These are phyloP conservation scores for Casuarius casuarius DNA, from an alignment of 2,113 vertebrate species.

Conservation along the genomic window DNA sequence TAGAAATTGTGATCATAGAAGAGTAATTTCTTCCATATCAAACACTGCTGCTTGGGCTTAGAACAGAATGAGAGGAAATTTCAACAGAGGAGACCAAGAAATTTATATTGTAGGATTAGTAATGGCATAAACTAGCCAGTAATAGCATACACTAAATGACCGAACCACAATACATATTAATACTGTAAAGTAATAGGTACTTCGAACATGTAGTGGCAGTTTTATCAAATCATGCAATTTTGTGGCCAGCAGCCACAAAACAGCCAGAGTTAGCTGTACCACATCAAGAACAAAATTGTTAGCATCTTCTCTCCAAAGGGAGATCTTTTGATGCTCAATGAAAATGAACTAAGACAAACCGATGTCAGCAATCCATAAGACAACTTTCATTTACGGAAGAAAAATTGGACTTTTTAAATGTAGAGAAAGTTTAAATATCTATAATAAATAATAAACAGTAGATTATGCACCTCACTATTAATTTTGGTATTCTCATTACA, in stretches of 20 bases:
- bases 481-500: background rate
- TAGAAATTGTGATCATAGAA: background rate
- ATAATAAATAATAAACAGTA: background rate
- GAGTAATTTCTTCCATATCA: background rate
- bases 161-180: background rate
- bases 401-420: background rate
- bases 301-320: background rate
- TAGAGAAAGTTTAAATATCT: background rate
- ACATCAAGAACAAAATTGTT: background rate
- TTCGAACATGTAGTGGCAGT: background rate
- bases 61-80: background rate
- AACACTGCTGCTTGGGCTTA: background rate
- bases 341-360: conserved; percentile 34
- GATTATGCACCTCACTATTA: background rate
- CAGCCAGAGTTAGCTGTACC: background rate
- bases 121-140: background rate
- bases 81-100: background rate
- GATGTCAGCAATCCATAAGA: background rate
- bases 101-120: background rate
- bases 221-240: background rate
- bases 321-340: conserved; percentile 8
- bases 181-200: background rate
- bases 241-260: background rate
- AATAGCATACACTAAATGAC: background rate
- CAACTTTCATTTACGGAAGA: background rate